Evolutionary conservation across 2,797 vertebrate genomes (phyloP), one percentile per base, ranked within the genome.

Genomic region (Sebastiscus albofasciatus): DNA sequence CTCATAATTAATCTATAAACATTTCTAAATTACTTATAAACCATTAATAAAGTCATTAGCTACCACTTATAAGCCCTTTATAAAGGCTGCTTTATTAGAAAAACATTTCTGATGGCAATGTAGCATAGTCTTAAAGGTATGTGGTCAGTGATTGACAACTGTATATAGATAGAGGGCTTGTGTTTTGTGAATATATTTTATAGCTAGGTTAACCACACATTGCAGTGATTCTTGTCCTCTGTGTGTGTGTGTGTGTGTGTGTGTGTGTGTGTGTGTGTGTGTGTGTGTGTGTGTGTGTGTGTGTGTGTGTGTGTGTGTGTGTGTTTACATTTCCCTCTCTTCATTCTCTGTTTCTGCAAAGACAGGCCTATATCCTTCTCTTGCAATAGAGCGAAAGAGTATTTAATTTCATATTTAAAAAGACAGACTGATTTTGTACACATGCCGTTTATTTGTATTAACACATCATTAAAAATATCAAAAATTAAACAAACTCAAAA

Each of bases 381-480:
- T 49, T 34, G 24, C n/a, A 22, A 18, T 2, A 8, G 26, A 27
- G 4, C 58, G 2, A 42, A 42, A 56, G 3, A 24, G 16, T 58
- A n/a, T 52, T 73, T 29, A 0, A 22, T 54, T 33, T 39, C 2
- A 18, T 31, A 11, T 29, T 46, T 16, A 10, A 64, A 65, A 56
- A 54, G 26, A 59, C 3, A 4, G 7, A 61, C 16, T 16, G 1
- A 13, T 78, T 34, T 74, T 70, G 31, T 70, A 24, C 33, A 72
- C 70, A 59, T 83, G 36, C 59, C 42, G 8, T 80, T 81, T 85
- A 87, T 90, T 81, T 71, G 29, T 74, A 18, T 59, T 31, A 67
- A 72, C 29, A 67, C 20, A 22, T 26, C 11, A 36, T 49, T 69
- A 31, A 69, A 75, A 70, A 59, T 65, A 65, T 61, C 10, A 62